Percentiles rank a stretch among this genome's conserved stretches.
Evolutionary conservation across 1,140 invertebrate genomes (phyloP).

Genomic region (Leptopilina clavipes): DNA sequence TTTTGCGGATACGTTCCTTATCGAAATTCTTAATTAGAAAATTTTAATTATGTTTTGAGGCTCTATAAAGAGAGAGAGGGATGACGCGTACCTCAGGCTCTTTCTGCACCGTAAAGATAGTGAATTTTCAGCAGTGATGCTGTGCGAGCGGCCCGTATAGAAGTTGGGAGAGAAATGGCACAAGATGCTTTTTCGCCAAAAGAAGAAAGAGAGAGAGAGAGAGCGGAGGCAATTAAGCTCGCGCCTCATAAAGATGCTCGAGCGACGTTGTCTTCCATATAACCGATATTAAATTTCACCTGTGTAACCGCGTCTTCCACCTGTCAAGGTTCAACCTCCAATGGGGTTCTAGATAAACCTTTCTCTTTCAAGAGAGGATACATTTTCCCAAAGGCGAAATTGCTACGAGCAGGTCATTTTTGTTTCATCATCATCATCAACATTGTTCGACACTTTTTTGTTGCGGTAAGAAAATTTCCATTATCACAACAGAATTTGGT

Average conservation of each 20-base stretch:
- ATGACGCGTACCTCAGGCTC: conserved; percentile 10
- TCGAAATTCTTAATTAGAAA: conserved; percentile 76
- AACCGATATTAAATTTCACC: conserved; percentile 64
- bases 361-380: neutral
- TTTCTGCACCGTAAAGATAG: conserved; percentile 55
- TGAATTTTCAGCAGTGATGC: conserved; percentile 50
- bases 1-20: conserved; percentile 61
- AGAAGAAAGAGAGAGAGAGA: neutral
- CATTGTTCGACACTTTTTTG: no score
- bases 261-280: conserved; percentile 47
- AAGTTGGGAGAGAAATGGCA: neutral
- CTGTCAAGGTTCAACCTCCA: conserved; percentile 29
- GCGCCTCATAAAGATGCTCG: conserved; percentile 59
- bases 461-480: no score
- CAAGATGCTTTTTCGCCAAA: conserved; percentile 38
- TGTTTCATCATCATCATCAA: no score
- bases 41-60: conserved; percentile 75
- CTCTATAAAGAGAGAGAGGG: conserved; percentile 36
- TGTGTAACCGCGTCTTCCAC: conserved; percentile 26
- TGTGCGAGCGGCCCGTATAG: neutral
- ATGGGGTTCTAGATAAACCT: conserved; percentile 15
- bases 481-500: no score
- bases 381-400: neutral
- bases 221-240: conserved; percentile 67
- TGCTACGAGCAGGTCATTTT: no score